Evolutionary conservation across 2,113 vertebrate genomes (phyloP).

Genomic region (Periophthalmus modestus): DNA sequence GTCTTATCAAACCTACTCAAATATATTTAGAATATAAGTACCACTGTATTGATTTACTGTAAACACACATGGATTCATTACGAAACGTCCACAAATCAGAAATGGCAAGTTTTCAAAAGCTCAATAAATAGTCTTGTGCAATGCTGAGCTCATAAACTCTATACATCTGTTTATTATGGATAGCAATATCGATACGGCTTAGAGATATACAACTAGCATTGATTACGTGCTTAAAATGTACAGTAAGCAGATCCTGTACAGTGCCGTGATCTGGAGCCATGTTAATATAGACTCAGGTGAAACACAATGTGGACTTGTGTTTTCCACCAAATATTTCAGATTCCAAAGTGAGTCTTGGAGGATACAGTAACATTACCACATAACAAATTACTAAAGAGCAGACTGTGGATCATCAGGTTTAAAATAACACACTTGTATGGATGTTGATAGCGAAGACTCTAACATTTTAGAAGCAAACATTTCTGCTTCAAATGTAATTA

Average conservation of each 20-base stretch:
- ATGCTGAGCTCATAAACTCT: neutral
- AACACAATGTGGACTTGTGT: neutral
- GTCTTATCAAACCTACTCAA: neutral
- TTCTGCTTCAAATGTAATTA: too few relatives aligned
- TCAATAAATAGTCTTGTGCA: neutral
- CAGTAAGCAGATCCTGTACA: neutral
- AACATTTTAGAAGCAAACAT: too few relatives aligned
- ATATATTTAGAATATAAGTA: neutral
- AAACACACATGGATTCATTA: neutral
- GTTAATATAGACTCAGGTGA: neutral
- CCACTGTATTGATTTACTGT: neutral
- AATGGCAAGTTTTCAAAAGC: neutral
- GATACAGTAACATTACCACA: neutral
- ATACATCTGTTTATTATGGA: constrained; percentile 5
- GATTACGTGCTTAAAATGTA: neutral
- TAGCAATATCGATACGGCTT: neutral
- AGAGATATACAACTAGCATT: neutral
- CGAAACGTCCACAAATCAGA: neutral
- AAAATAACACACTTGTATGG: neutral
- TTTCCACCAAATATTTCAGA: neutral
- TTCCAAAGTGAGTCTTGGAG: neutral
- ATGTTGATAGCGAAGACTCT: too few relatives aligned
- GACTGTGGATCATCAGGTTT: neutral
- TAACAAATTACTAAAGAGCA: neutral
- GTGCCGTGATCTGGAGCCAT: neutral